Base-by-base conservation (phyloP, 2,797 vertebrate genomes). In the Gambusia yucatana region DNA sequence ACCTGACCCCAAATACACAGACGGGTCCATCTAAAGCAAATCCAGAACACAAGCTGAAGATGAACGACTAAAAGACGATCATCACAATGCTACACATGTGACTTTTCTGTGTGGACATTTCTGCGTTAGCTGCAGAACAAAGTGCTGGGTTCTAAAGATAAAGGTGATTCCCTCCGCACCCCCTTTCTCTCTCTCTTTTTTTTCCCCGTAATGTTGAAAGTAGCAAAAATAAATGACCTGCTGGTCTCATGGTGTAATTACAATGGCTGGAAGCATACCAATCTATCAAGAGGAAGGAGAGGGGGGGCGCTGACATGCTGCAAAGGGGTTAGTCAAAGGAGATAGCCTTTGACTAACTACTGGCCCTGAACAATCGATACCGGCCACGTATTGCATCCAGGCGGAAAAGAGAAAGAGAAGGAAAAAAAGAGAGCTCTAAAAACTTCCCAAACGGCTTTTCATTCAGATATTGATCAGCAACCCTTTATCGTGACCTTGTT, bases 301-400 rank as follows among this genome's bases (percentile, higher is more conserved):
- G 79, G 94, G 94, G 95, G 79, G 72, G 95, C 96, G 95, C 95
- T 97, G 98, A 97, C 97, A 98, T 90, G 85, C 96, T 89, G 88
- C 95, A 97, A 96, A 97, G 96, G 97, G 97, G 97, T 97, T 97
- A 99, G 97, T 97, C 97, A 98, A 97, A 98, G 98, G 97, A 99
- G 98, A 99, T 98, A 98, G 97, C 97, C 98, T 98, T 96, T 98
- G 98, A 99, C 97, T 97, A 98, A 98, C 97, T 98, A 98, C 96
- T 95, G 96, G 96, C 96, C 97, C 96, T 88, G 79, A 86, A 95
- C 97, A 96, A 99, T 99, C 98, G 95, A 99, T 99, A 99, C 95
- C 91, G 94, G 87, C 93, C 95, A 96, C 96, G 98, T 98, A 98
- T 96, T 97, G 96, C 95, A 94, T 95, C 96, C 95, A 93, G 92